Base-by-base conservation (phyloP, 1,140 invertebrate species). In the Macrobrachium rosenbergii region DNA sequence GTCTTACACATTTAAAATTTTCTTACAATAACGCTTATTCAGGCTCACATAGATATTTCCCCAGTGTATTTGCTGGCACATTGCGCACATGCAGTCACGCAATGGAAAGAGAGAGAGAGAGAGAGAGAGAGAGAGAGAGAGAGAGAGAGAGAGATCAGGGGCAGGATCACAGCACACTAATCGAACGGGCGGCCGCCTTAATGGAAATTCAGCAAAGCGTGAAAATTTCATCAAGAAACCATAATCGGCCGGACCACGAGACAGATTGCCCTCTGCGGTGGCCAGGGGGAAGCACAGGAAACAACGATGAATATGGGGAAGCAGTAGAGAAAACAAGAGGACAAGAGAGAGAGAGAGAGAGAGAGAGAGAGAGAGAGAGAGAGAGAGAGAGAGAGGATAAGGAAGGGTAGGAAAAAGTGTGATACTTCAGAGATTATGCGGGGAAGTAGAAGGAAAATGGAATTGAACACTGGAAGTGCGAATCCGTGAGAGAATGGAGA, bases 201-300 rank as follows among this genome's bases (percentile, higher is more conserved):
- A 89, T 89, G 89, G 89, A 89, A 89, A 89, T 83, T 85, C 89
- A 85, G 86, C 89, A 89, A 88, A 89, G 82, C 89, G 89, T 89
- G 89, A 89, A 89, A 89, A 89, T 89, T 89, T 89, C 89, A 89
- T 89, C 89, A 89, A 89, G 89, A 89, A 89, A 89, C 89, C 86
- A 88, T 89, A 89, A 89, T 89, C 89, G 89, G 78, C 83, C 78
- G 84, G 86, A 85, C 85, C 86, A 87, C 81, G 89, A 89, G 89
- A 89, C 89, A 89, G 89, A 89, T 89, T 89, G 89, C 89, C 69
- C 77, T 80, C 78, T 69, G 76, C 77, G 75, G 77, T 87, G 84
- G 84, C 67, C 67, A 37, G 60, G 78, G 84, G 78, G 69, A 59
- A 76, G 67, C 62, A 73, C 21, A 63, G 60, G 37, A 43, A 59